Conservation (phyloP, 2,888 invertebrate species). For the Ectemnius continuus region DNA sequence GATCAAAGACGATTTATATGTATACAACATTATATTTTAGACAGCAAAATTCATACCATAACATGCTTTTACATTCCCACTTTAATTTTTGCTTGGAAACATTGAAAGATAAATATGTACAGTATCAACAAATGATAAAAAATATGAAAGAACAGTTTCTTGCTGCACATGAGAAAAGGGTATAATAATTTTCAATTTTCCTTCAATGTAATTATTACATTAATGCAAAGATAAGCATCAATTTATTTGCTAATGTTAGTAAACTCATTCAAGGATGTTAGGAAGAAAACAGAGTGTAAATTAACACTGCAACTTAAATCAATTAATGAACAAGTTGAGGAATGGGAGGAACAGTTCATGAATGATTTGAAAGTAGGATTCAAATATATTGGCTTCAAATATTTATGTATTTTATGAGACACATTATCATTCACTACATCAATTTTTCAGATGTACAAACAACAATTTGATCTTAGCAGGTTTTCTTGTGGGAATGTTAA, state of each 20-base stretch:
- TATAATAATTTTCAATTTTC: conserved; percentile 3
- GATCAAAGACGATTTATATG: neutral
- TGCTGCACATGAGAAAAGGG: conserved; percentile 16
- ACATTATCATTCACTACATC: neutral
- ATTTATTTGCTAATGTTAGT: neutral
- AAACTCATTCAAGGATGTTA: conserved; percentile 13
- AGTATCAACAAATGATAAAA: conserved; percentile 26
- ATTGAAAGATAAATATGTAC: conserved; percentile 29
- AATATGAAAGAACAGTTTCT: conserved; percentile 21
- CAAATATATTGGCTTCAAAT: neutral
- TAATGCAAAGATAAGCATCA: neutral
- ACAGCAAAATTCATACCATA: conserved; percentile 46
- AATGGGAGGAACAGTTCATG: conserved; percentile 25
- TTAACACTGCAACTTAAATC: conserved; percentile 24
- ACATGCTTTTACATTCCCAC: conserved; percentile 48
- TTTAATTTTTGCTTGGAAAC: conserved; percentile 27
- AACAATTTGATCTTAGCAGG: conserved; percentile 42
- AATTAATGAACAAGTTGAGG: conserved; percentile 15
- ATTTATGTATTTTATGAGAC: neutral
- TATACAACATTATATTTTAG: conserved; percentile 34
- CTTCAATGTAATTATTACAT: too few species aligned
- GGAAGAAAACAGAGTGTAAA: neutral
- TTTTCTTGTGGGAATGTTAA: conserved; percentile 50
- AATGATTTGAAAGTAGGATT: conserved; percentile 30
- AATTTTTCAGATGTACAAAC: conserved; percentile 40